Evolutionary conservation across 2,797 vertebrate species (phyloP), one percentile per base, ranked within the genome.

Genomic region (Eulemur albifrons): DNA sequence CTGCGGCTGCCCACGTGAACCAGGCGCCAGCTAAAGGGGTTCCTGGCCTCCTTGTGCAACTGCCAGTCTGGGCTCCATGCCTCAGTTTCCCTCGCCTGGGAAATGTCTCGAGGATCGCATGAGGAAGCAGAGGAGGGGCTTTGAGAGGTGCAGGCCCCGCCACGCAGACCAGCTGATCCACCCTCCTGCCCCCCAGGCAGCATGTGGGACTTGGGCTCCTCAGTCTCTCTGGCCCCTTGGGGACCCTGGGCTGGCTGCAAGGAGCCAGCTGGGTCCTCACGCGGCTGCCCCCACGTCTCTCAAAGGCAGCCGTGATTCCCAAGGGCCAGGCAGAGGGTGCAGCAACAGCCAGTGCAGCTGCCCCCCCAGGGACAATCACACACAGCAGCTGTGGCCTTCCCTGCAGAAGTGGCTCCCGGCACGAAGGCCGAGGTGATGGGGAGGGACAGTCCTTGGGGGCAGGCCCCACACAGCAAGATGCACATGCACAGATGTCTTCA

Each of bases 311-410:
- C 0, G 32, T 0, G 7, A 90, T 27, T 93, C 95, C 89, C 72
- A 20, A 90, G 90, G 88, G 76, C 76, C 1, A 9, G 70, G 76
- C 38, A 25, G 75, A 63, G 65, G 14, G 13, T 0, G 17, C 57
- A 18, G 63, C 15, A 13, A 3, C 85, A 57, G 94, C 0, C 79
- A 88, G 63, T 32, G 25, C 83, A 96, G 92, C 92, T 87, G 87
- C 21, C 9, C 83, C 69, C 70, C 79, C 1, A 7, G 63, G 63
- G 48, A 13, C 23, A 12, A 7, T 65, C 93, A 75, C 38, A 11
- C 17, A 4, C 0, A 8, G 77, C 87, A 92, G 94, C 88, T 83
- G 88, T 23, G 88, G 75, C 92, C 38, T 79, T 43, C 21, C 9
- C 5, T 0, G 13, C 13, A 0, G 2, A 4, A 0, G 54, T 12